Percentiles rank a stretch among this genome's conserved stretches.
Evolutionary conservation across 2,113 vertebrate species (phyloP).

Genomic region (Falcunculus frontatus): DNA sequence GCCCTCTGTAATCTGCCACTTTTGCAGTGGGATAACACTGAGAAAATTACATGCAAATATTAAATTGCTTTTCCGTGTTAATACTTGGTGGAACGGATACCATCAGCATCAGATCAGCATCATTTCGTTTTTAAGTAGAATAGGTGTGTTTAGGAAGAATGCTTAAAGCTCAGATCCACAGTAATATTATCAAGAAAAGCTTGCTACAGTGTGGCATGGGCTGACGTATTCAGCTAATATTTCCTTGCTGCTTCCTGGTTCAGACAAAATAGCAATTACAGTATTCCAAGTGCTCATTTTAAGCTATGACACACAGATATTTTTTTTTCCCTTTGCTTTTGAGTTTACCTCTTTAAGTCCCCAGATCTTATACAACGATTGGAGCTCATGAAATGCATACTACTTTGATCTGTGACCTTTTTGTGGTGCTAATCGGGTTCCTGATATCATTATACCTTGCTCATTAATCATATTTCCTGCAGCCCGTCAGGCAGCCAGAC

Average conservation of each 20-base stretch:
- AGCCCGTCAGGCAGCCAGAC: constrained; percentile 76
- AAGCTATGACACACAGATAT: constrained; percentile 29
- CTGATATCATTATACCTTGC: constrained; percentile 89
- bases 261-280: neutral
- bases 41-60: neutral
- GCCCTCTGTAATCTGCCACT: neutral
- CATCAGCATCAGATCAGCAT: neutral
- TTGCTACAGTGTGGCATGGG: neutral
- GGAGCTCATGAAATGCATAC: constrained; percentile 82
- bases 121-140: neutral
- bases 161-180: neutral
- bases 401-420: constrained; percentile 93
- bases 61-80: neutral
- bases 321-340: constrained; percentile 53
- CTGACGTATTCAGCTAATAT: neutral
- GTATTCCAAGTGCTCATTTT: constrained; percentile 47
- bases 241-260: constrained; percentile 23
- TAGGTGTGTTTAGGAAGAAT: neutral
- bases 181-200: neutral
- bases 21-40: neutral
- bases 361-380: constrained; percentile 70
- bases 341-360: constrained; percentile 63
- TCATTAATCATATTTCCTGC: constrained; percentile 94
- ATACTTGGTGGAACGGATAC: neutral
- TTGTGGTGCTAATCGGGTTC: constrained; percentile 90